Conservation (phyloP, 2,113 vertebrate genomes). For the Lathamus discolor region DNA sequence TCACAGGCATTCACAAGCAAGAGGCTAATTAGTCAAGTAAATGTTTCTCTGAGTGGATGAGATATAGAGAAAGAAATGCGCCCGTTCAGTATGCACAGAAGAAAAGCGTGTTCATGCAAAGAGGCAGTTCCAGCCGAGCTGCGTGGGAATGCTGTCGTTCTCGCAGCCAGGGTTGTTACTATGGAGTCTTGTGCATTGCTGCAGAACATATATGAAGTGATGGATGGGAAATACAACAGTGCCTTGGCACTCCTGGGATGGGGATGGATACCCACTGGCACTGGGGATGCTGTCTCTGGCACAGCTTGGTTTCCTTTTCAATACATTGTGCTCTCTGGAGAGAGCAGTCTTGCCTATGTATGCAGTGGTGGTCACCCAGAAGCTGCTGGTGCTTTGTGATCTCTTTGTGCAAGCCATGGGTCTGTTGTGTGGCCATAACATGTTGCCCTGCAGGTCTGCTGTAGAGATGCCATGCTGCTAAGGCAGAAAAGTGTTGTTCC, state of each 20-base stretch:
- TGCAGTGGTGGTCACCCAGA: fast-evolving
- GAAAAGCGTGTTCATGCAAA: neutral
- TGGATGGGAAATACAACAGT: neutral
- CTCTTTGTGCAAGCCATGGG: fast-evolving
- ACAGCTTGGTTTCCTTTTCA: neutral
- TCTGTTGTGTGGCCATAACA: neutral
- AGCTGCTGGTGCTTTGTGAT: neutral
- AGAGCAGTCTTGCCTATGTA: fast-evolving
- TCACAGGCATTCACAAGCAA: neutral
- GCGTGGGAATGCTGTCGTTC: neutral
- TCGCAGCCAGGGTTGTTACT: neutral
- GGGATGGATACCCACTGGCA: fast-evolving
- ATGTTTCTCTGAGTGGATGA: neutral
- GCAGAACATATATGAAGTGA: neutral
- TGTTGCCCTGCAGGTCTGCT: fast-evolving
- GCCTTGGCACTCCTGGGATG: neutral
- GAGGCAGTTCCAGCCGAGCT: neutral
- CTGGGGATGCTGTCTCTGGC: neutral
- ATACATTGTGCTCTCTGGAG: neutral
- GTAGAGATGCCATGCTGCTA: neutral
- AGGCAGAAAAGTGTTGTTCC: fast-evolving
- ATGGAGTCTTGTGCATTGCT: neutral
- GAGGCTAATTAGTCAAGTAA: slow-evolving; percentile 9
- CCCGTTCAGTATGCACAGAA: neutral
- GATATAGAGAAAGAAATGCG: neutral